Evolutionary conservation across 2,113 vertebrate genomes (phyloP).

Genomic region (Triplophysa tibetana): DNA sequence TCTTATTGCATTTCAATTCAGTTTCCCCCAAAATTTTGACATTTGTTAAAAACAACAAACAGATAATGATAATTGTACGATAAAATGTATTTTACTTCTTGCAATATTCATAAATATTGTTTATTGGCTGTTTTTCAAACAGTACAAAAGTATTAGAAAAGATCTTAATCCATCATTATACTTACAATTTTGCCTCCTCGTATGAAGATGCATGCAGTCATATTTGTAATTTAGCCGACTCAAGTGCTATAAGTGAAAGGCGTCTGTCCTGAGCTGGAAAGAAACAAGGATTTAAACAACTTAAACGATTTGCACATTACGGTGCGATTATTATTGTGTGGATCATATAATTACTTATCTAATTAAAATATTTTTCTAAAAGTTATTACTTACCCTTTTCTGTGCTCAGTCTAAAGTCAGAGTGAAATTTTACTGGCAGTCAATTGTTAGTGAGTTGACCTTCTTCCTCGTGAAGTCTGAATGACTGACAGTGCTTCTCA

Average conservation of each 20-base stretch:
- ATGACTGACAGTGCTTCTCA: neutral
- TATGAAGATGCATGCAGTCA: slow-evolving; percentile 88
- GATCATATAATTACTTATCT: neutral
- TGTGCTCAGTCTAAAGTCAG: neutral
- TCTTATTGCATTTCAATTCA: neutral
- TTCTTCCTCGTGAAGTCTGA: neutral
- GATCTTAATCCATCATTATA: slow-evolving; percentile 22
- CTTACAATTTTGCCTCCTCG: slow-evolving; percentile 83
- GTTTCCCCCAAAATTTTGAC: neutral
- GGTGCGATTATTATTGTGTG: neutral
- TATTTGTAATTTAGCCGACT: slow-evolving; percentile 54
- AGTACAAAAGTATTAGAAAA: too few species aligned
- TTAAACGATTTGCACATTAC: neutral
- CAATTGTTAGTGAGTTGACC: neutral
- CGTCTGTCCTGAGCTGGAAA: neutral
- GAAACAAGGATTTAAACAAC: neutral
- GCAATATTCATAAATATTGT: neutral
- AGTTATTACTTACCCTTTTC: neutral
- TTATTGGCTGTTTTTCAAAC: neutral
- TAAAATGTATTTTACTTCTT: neutral
- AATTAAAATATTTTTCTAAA: neutral
- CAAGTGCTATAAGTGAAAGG: neutral
- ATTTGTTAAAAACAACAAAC: neutral
- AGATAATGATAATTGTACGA: neutral
- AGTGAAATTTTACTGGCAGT: neutral